Percentiles rank a stretch among this genome's conserved stretches.
Conservation (phyloP, 92 coral and sea anemone species). For the Porites cylindrica region DNA sequence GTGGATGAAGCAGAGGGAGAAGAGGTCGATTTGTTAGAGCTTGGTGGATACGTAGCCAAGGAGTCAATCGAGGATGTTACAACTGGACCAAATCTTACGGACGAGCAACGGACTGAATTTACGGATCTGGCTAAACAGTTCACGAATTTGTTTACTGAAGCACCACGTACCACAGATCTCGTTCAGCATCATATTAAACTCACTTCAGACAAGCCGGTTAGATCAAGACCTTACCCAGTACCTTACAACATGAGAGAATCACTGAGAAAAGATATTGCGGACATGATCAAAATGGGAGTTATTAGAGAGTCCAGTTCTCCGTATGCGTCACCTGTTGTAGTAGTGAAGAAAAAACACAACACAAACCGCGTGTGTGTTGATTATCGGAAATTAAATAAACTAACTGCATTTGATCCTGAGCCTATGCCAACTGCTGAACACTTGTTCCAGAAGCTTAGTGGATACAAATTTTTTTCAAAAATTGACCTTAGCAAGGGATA, state of each 20-base stretch:
- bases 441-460: slow-evolving; percentile 45
- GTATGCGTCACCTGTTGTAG: slow-evolving; percentile 61
- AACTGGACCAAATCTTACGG: slow-evolving; percentile 10
- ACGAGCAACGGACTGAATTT: slow-evolving; percentile 12
- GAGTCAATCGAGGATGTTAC: slow-evolving; percentile 30
- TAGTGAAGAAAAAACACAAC: slow-evolving; percentile 60
- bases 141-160: slow-evolving; percentile 42
- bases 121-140: slow-evolving; percentile 21
- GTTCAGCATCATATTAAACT: slow-evolving; percentile 18
- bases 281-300: slow-evolving; percentile 65
- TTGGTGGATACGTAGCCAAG: slow-evolving; percentile 22
- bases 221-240: slow-evolving; percentile 58
- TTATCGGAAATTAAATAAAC: slow-evolving; percentile 53
- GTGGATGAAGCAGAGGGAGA: too few relatives aligned
- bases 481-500: slow-evolving; percentile 60
- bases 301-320: slow-evolving; percentile 61
- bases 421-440: slow-evolving; percentile 54
- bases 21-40: slow-evolving; percentile 25
- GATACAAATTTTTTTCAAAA: slow-evolving; percentile 48
- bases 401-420: slow-evolving; percentile 60
- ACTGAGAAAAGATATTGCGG: slow-evolving; percentile 40
- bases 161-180: slow-evolving; percentile 55
- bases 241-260: slow-evolving; percentile 59
- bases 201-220: slow-evolving; percentile 43
- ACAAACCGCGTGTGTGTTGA: too few relatives aligned